A percentile compares a stretch with the other conserved stretches of the same genome.
Conservation (phyloP, 2,888 invertebrate genomes). For the Sericinus montela region DNA sequence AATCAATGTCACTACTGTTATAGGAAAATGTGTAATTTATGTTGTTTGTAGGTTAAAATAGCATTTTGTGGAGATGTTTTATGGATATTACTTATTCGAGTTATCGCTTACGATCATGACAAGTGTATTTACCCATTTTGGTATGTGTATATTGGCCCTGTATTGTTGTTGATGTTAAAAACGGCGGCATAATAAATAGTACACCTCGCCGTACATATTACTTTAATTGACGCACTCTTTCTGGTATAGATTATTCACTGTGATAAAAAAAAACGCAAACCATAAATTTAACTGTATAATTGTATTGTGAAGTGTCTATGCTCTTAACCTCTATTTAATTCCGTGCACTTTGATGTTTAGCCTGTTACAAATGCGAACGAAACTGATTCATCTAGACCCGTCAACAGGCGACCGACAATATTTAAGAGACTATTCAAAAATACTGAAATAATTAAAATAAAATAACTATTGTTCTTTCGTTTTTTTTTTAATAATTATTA, state of each 20-base stretch:
- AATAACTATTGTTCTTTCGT: no score
- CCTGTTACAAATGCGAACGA: neutral
- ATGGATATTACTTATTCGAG: slow-evolving; percentile 6
- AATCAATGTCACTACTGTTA: neutral
- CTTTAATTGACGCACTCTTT: neutral
- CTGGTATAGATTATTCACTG: neutral
- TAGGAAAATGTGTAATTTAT: neutral
- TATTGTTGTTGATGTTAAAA: slow-evolving; percentile 9
- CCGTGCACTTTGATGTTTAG: neutral
- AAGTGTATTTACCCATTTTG: slow-evolving; percentile 11
- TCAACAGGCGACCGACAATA: no score
- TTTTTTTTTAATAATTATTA: no score
- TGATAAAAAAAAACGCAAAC: neutral
- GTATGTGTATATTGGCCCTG: slow-evolving; percentile 4
- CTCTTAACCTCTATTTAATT: neutral
- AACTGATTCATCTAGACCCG: no score
- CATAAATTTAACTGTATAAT: neutral
- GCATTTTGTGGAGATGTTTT: slow-evolving; percentile 4
- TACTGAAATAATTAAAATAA: no score
- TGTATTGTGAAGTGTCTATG: slow-evolving; percentile 8
- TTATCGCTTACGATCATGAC: slow-evolving; percentile 16
- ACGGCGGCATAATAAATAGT: neutral
- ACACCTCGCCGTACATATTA: neutral
- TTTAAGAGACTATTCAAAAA: no score
- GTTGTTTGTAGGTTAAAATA: slow-evolving; percentile 3